phyloP scores from a whole-genome alignment of 2,797 vertebrate species.

The Hozukius guyotensis region DNA sequence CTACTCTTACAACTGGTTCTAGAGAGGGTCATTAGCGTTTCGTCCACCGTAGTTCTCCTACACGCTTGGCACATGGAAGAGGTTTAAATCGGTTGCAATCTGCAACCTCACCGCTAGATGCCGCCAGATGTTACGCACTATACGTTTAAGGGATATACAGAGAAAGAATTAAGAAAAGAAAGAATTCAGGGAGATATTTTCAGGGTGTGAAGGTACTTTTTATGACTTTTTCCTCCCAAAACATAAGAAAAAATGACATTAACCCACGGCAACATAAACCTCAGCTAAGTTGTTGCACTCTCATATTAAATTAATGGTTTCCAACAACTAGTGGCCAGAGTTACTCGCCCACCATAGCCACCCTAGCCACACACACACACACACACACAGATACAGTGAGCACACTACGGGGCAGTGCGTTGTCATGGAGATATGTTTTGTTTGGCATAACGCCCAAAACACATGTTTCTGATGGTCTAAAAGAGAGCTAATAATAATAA shows the following conservation, averaged over 20 bases:
- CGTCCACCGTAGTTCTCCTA: too few relatives aligned
- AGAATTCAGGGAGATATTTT: not conserved
- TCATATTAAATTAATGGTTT: constrained; percentile 53
- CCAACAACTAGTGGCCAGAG: constrained; percentile 20
- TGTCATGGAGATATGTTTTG: constrained; percentile 48
- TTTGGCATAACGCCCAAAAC: constrained; percentile 39
- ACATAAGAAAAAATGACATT: constrained; percentile 36
- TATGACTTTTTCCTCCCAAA: constrained; percentile 1
- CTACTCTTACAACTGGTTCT: too few relatives aligned
- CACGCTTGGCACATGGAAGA: too few relatives aligned
- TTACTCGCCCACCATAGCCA: constrained; percentile 29
- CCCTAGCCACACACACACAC: constrained; percentile 23
- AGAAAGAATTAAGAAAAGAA: not conserved
- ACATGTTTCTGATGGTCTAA: constrained; percentile 54
- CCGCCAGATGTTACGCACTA: too few relatives aligned
- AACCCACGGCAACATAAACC: constrained; percentile 26
- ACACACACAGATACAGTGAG: constrained; percentile 1
- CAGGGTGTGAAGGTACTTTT: not conserved
- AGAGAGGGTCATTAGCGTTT: too few relatives aligned
- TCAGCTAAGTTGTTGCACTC: constrained; percentile 19
- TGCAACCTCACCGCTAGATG: too few relatives aligned
- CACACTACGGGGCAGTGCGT: not conserved
- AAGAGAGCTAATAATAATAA: constrained; percentile 52
- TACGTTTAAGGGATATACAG: not conserved
- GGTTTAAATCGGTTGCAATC: too few relatives aligned